A percentile compares a stretch with the other conserved stretches of the same genome.
These are phyloP conservation scores for Pollenia labialis DNA, from an alignment of 2,888 invertebrate species.

Conservation along the genomic window DNA sequence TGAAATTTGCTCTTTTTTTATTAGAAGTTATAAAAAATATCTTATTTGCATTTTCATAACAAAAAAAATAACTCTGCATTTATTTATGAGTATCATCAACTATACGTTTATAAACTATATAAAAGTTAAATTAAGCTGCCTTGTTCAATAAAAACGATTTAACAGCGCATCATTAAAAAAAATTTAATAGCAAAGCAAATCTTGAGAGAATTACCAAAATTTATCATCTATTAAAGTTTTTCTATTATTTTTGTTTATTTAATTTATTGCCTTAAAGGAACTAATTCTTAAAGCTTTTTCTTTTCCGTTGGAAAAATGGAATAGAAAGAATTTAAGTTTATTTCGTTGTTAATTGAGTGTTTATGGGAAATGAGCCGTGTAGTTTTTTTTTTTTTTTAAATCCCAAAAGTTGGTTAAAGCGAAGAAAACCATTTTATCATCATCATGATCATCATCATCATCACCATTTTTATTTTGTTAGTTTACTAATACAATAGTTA, in stretches of 20 bases:
- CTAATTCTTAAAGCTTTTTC: background rate
- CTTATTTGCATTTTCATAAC: constrained; percentile 18
- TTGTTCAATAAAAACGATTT: constrained; percentile 13
- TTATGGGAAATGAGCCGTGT: constrained; percentile 52
- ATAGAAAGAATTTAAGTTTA: constrained; percentile 4
- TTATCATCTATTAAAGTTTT: constrained; percentile 16
- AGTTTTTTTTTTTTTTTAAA: constrained; percentile 24
- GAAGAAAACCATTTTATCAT: constrained; percentile 4
- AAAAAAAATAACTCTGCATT: background rate
- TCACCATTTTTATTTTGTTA: background rate
- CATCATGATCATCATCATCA: background rate
- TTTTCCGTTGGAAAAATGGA: background rate
- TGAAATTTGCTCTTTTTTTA: background rate
- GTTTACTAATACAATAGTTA: background rate
- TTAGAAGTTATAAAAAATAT: background rate
- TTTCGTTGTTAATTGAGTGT: constrained; percentile 36
- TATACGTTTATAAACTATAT: background rate
- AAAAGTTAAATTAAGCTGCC: background rate
- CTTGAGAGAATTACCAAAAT: background rate
- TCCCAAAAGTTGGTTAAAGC: background rate
- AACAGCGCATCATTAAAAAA: constrained; percentile 25
- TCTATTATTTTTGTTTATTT: background rate
- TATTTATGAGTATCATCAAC: background rate
- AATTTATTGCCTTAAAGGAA: background rate
- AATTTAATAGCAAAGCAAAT: background rate